phyloP scores from a whole-genome alignment of 2,113 vertebrate species.

The Accipiter virgatus region DNA sequence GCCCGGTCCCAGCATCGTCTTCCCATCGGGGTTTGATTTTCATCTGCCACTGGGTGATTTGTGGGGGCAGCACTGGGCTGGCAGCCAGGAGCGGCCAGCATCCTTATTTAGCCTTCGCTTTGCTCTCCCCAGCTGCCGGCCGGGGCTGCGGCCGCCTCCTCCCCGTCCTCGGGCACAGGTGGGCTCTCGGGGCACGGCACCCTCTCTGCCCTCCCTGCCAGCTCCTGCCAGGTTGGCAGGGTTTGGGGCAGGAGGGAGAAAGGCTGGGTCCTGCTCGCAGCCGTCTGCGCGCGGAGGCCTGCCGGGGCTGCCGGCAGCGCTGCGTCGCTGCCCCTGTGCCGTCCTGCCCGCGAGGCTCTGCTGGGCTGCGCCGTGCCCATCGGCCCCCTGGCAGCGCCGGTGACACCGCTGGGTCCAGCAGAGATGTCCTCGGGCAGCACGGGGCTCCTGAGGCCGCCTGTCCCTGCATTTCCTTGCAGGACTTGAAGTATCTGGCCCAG shows the following conservation, averaged over 20 bases:
- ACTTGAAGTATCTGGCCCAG: background rate
- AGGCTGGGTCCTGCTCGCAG: background rate
- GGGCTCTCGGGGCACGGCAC: fast-evolving
- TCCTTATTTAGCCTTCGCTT: background rate
- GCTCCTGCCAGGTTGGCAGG: background rate
- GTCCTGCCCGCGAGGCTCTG: background rate
- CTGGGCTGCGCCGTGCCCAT: background rate
- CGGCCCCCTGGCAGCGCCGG: fast-evolving
- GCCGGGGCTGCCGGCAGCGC: background rate
- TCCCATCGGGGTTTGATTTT: background rate
- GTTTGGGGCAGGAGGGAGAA: background rate
- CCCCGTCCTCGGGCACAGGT: background rate
- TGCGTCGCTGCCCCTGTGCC: background rate
- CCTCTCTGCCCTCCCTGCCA: background rate
- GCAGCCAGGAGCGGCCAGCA: background rate
- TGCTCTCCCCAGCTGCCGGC: background rate
- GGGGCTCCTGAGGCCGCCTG: background rate
- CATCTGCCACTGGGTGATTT: background rate
- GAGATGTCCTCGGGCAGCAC: background rate
- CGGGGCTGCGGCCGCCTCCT: background rate
- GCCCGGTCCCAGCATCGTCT: background rate
- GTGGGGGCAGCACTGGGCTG: background rate
- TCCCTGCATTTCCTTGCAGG: background rate
- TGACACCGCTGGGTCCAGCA: background rate
- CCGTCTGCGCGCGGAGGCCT: background rate